Evolutionary conservation across 2,797 vertebrate genomes (phyloP), one percentile per base, ranked within the genome.

Genomic region (Bradypodion pumilum): DNA sequence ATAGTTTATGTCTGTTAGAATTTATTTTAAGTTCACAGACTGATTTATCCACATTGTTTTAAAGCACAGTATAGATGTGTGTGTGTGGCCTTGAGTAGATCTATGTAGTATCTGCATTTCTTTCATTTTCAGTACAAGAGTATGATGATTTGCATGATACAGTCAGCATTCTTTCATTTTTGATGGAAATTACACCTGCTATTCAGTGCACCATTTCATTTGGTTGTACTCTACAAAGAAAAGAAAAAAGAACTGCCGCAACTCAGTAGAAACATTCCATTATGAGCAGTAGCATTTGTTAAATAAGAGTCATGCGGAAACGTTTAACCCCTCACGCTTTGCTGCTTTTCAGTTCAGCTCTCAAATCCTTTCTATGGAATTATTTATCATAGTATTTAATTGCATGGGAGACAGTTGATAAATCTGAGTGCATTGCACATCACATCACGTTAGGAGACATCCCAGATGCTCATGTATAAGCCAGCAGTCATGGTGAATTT

Each of bases 281-380:
- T 88, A 85, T 90, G 80, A 87, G 68, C 79, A 79, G 69, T 84
- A 86, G 87, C 85, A 21, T 87, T 94, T 88, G 88, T 90, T 74
- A 90, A 87, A 92, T 85, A 85, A 21, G 86, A 92, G 90, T 93
- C 89, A 91, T 83, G 46, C 56, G 6, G 91, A 92, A 92, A 84
- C 92, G 91, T 92, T 95, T 94, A 93, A 94, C 92, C 92, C 70
- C 84, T 90, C 78, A 0, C 16, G 75, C 83, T 93, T 94, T 82
- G 87, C 88, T 93, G 91, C 91, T 82, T 94, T 93, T 87, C 90
- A 83, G 80, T 80, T 90, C 80, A 52, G 49, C 91, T 23, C 29
- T 74, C 85, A 72, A 66, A 68, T 88, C 86, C 92, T 92, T 80
- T 44, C 73, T 7, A 37, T 81, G 82, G 89, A 90, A 93, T 95